phyloP scores from a whole-genome alignment of 2,113 vertebrate genomes.

The Polypterus senegalus region DNA sequence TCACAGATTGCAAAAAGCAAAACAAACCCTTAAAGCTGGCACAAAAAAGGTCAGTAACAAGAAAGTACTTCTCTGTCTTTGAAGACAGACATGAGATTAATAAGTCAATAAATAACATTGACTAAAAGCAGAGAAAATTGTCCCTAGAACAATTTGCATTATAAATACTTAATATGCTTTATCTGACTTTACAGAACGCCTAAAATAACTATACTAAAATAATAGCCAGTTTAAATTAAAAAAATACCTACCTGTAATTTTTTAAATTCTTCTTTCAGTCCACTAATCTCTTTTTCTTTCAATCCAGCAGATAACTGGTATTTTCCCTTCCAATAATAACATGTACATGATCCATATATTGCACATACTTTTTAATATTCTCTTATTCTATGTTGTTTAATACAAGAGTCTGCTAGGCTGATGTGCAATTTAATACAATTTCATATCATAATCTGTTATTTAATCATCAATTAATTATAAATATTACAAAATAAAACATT shows the following conservation, averaged over 20 bases:
- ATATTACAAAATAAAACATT: no score
- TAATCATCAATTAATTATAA: no score
- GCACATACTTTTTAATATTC: no score
- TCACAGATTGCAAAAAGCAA: constrained; percentile 37
- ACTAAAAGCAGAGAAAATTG: not conserved
- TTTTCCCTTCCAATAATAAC: constrained; percentile 62
- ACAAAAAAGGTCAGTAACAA: constrained; percentile 26
- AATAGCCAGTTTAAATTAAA: no score
- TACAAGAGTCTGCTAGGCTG: no score
- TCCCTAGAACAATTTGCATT: not conserved
- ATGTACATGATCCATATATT: not conserved
- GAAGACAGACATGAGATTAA: constrained; percentile 26
- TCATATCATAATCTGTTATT: no score
- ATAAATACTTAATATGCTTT: not conserved
- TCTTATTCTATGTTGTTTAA: no score
- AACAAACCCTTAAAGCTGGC: constrained; percentile 28
- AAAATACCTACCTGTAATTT: constrained; percentile 65
- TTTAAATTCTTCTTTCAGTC: constrained; percentile 80
- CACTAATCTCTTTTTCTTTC: constrained; percentile 83
- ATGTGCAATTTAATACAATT: no score
- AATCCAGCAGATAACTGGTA: constrained; percentile 64
- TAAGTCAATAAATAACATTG: constrained; percentile 23
- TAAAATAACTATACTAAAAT: no score
- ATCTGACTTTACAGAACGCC: not conserved
- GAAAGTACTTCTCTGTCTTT: constrained; percentile 32